phyloP scores from a whole-genome alignment of 2,113 vertebrate species.

The Leucopsar rothschildi region DNA sequence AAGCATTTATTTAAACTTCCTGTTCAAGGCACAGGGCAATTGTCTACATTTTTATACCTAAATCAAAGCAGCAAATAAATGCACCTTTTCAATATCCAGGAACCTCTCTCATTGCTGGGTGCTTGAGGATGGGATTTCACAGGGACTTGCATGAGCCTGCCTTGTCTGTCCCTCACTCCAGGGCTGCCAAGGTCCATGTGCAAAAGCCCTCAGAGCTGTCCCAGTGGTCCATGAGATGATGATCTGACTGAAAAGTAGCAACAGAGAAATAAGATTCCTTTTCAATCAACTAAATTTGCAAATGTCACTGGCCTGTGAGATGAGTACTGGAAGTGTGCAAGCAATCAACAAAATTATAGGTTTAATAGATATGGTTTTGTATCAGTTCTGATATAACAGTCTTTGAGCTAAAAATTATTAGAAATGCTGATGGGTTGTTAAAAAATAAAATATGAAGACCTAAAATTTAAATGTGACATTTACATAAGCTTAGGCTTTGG shows the following conservation, averaged over 20 bases:
- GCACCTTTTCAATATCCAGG: background rate
- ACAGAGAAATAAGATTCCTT: background rate
- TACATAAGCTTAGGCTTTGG: background rate
- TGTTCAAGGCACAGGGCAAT: background rate
- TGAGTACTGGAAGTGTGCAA: background rate
- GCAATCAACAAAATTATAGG: background rate
- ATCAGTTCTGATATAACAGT: background rate
- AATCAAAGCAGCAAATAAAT: background rate
- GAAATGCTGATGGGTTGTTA: background rate
- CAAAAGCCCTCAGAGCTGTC: background rate
- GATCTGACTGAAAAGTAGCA: background rate
- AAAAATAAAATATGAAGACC: background rate
- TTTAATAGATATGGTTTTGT: background rate
- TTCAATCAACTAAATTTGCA: background rate
- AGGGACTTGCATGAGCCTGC: background rate
- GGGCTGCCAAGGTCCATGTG: background rate
- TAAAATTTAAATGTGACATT: background rate
- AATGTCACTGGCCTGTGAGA: background rate
- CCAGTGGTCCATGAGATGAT: background rate
- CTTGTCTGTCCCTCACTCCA: background rate
- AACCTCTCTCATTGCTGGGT: background rate
- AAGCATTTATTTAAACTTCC: background rate
- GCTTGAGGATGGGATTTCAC: background rate
- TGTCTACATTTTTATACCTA: background rate
- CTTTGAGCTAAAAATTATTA: background rate